A percentile compares a stretch with the other conserved stretches of the same genome.
These are phyloP conservation scores for Lichenostomus cassidix DNA, from an alignment of 2,113 vertebrate genomes.

Conservation along the genomic window DNA sequence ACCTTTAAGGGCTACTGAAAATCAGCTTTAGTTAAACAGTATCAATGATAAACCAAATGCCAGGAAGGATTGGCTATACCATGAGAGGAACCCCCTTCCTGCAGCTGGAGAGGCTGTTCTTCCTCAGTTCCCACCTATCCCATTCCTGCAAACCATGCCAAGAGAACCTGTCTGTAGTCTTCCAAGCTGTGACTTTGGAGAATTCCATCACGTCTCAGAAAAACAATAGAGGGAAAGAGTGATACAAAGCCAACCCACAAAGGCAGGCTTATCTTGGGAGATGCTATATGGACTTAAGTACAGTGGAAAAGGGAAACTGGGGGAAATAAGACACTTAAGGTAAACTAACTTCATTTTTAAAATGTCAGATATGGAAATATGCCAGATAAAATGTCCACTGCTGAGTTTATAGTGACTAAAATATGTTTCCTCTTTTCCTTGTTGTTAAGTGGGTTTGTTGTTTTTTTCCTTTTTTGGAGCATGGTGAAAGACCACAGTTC, in stretches of 20 bases:
- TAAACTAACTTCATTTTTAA: neutral
- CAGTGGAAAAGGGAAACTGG: neutral
- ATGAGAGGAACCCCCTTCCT: neutral
- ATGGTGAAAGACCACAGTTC: neutral
- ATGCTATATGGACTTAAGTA: neutral
- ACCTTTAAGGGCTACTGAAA: neutral
- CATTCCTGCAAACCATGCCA: neutral
- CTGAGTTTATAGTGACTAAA: neutral
- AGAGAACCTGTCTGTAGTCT: neutral
- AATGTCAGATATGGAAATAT: neutral
- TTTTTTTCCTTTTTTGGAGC: neutral
- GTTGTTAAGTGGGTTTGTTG: neutral
- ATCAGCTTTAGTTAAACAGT: neutral
- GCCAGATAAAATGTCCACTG: neutral
- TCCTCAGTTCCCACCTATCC: neutral
- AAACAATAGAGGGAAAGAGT: conserved; percentile 39
- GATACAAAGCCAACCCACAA: neutral
- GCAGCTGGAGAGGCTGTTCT: neutral
- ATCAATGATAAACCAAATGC: conserved; percentile 6
- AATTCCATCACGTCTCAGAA: conserved; percentile 13
- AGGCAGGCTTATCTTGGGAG: neutral
- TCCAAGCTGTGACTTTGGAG: neutral
- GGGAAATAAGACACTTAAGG: neutral
- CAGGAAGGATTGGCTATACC: neutral
- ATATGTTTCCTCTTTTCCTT: neutral